Conservation (phyloP, 2,797 vertebrate species). For the Hybognathus amarus region DNA sequence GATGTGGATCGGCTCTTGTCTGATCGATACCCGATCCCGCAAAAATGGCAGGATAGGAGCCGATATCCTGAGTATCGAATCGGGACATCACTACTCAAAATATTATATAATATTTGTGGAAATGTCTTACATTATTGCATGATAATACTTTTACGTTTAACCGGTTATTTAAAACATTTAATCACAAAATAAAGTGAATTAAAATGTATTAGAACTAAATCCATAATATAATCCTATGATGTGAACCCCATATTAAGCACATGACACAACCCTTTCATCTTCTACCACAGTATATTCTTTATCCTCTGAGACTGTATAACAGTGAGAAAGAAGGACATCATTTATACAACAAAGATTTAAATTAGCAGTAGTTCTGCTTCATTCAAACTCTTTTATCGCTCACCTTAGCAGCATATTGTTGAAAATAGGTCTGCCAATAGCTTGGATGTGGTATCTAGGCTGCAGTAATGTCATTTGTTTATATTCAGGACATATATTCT, state of each 20-base stretch:
- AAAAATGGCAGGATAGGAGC: too few relatives aligned
- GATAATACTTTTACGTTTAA: too few relatives aligned
- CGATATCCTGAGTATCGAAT: too few relatives aligned
- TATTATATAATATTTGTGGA: too few relatives aligned
- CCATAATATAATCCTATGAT: too few relatives aligned
- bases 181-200: too few relatives aligned
- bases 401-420: background rate
- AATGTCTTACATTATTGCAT: too few relatives aligned
- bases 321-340: background rate
- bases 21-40: too few relatives aligned
- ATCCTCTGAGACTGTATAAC: background rate
- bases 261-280: background rate
- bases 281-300: background rate
- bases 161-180: too few relatives aligned
- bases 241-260: background rate
- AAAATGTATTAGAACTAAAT: background rate
- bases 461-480: slow-evolving; percentile 17
- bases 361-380: slow-evolving; percentile 6
- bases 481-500: background rate
- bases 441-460: background rate
- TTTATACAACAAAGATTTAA: background rate
- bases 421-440: background rate
- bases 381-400: background rate
- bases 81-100: too few relatives aligned
- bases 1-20: too few relatives aligned